phyloP scores from a whole-genome alignment of 2,888 invertebrate species.

The Agrotis puta region DNA sequence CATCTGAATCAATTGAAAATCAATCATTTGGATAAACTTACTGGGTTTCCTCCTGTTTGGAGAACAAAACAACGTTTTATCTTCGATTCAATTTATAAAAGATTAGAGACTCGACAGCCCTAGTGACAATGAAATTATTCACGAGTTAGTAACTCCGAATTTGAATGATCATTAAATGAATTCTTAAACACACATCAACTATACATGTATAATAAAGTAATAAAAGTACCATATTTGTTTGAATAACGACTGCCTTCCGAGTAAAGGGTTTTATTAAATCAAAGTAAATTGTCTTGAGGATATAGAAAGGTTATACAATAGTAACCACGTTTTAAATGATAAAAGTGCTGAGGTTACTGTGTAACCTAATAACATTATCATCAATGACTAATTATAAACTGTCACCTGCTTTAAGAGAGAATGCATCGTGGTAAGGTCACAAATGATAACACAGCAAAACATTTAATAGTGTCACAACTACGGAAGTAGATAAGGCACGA shows the following conservation, averaged over 20 bases:
- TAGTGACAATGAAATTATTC: conserved; percentile 44
- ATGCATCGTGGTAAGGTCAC: conserved; percentile 37
- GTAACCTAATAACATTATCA: neutral
- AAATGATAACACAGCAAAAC: conserved; percentile 30
- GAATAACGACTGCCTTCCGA: conserved; percentile 5
- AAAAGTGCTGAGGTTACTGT: neutral
- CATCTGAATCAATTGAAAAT: conserved; percentile 11
- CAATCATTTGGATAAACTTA: conserved; percentile 1
- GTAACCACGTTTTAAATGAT: conserved; percentile 16
- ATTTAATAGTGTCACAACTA: conserved; percentile 19
- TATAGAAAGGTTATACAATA: neutral
- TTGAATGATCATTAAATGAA: conserved; percentile 39
- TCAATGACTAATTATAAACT: conserved; percentile 19
- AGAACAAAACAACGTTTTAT: neutral
- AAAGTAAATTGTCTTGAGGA: conserved; percentile 17
- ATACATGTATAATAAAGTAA: neutral
- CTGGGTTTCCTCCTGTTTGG: neutral
- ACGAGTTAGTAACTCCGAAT: conserved; percentile 32
- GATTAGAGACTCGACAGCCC: conserved; percentile 32
- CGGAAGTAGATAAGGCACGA: conserved; percentile 52
- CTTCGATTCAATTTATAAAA: neutral
- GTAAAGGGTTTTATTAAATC: conserved; percentile 20
- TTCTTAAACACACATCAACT: conserved; percentile 24
- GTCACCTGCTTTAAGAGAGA: conserved; percentile 26
- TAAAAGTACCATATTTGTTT: conserved; percentile 32